These are phyloP conservation scores for Delphinus delphis DNA, from an alignment of 2,113 vertebrate genomes.

Conservation along the genomic window DNA sequence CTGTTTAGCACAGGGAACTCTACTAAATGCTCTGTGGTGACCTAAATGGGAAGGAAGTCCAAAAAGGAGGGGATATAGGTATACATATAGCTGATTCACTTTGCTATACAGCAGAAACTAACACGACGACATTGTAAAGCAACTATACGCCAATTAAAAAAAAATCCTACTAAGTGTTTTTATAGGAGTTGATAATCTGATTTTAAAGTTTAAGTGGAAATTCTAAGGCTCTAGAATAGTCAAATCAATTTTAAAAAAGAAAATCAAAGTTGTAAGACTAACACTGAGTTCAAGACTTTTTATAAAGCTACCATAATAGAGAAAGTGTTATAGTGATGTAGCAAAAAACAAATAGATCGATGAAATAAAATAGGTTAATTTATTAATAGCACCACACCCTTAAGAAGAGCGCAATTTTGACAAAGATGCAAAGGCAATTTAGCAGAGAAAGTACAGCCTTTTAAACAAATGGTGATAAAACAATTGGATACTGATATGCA, in stretches of 20 bases:
- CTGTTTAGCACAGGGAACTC: no score
- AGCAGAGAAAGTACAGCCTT: background rate
- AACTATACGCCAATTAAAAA: no score
- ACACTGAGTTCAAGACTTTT: background rate
- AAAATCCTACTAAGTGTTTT: background rate
- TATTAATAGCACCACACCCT: background rate
- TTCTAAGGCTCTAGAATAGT: background rate
- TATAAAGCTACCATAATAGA: constrained; percentile 11
- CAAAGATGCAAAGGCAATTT: background rate
- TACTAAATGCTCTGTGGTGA: no score
- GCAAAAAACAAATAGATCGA: background rate
- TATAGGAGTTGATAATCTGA: background rate
- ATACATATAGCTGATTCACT: no score
- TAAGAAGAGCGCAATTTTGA: background rate
- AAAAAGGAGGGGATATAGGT: no score
- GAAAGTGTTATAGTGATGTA: background rate
- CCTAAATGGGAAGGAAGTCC: no score
- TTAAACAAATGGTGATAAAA: background rate
- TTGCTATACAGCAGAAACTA: no score
- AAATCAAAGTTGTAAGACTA: background rate
- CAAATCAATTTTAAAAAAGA: background rate
- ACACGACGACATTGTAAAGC: no score
- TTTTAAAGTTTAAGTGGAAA: constrained; percentile 27
- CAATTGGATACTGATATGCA: background rate
- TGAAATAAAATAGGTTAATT: background rate